Conservation (phyloP, 2,888 invertebrate species). For the Acronicta psi region DNA sequence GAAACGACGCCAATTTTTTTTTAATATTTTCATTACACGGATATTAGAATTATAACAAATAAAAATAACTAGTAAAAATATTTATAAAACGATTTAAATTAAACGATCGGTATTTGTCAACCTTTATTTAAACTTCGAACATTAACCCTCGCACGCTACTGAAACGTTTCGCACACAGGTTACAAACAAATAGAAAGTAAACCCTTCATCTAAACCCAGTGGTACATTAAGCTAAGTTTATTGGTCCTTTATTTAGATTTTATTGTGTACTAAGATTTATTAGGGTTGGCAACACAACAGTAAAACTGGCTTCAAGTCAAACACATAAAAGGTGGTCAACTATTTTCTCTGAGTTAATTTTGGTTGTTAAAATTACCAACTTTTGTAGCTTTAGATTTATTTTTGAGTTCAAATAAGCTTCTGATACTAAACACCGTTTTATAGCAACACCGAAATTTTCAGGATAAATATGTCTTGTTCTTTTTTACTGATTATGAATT, state of each 20-base stretch:
- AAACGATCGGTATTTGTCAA: not conserved
- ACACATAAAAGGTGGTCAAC: slow-evolving; percentile 6
- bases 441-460: too few relatives aligned
- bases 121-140: not conserved
- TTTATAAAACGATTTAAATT: not conserved
- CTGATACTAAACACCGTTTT: too few relatives aligned
- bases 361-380: not conserved
- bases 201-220: slow-evolving; percentile 12
- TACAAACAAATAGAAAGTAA: slow-evolving; percentile 4
- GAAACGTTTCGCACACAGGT: slow-evolving; percentile 11
- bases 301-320: slow-evolving; percentile 23
- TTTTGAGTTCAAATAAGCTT: not conserved
- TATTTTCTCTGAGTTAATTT: slow-evolving; percentile 13
- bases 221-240: slow-evolving; percentile 36
- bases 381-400: not conserved
- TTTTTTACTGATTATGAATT: too few relatives aligned
- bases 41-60: too few relatives aligned
- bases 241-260: slow-evolving; percentile 52
- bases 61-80: too few relatives aligned
- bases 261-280: slow-evolving; percentile 38
- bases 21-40: too few relatives aligned
- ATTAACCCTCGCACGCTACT: slow-evolving; percentile 5
- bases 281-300: slow-evolving; percentile 22
- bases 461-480: too few relatives aligned
- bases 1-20: too few relatives aligned